phyloP scores from a whole-genome alignment of 2,888 invertebrate species.

The Coremacera marginata region DNA sequence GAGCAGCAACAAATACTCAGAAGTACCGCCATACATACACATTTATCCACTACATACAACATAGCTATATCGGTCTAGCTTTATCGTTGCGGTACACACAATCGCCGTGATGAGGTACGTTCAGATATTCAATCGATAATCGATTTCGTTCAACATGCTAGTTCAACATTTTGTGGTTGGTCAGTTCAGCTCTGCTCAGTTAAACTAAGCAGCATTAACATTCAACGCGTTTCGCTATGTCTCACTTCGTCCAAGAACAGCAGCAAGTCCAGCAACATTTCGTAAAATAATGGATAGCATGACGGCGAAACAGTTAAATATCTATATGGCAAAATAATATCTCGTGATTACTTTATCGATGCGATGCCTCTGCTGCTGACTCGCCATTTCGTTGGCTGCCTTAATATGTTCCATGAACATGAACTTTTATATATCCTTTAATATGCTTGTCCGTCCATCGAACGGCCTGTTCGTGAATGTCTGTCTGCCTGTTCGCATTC shows the following conservation, averaged over 20 bases:
- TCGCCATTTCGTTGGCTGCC: slow-evolving; percentile 9
- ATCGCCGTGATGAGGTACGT: background rate
- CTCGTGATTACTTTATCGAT: slow-evolving; percentile 61
- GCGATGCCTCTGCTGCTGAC: background rate
- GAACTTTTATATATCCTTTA: background rate
- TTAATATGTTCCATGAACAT: background rate
- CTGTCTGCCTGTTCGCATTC: background rate
- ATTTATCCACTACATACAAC: background rate
- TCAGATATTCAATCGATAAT: slow-evolving; percentile 18
- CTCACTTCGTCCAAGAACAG: slow-evolving; percentile 20
- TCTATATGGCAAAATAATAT: slow-evolving; percentile 55
- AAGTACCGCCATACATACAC: background rate
- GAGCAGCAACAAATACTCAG: background rate
- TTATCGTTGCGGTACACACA: background rate
- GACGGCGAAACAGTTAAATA: slow-evolving; percentile 17
- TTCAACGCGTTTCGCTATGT: background rate
- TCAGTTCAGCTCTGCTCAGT: slow-evolving; percentile 3
- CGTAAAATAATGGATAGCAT: slow-evolving; percentile 14
- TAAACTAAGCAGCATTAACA: background rate
- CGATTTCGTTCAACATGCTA: slow-evolving; percentile 7
- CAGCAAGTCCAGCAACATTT: slow-evolving; percentile 47
- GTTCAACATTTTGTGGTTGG: slow-evolving; percentile 21
- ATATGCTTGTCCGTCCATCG: background rate
- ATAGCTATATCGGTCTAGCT: background rate
- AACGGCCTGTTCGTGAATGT: background rate